Percentiles rank a stretch among this genome's conserved stretches.
Evolutionary conservation across 37 sponge, comb jelly and placozoan genomes (phyloP).

Genomic region (Chondrilla cf. caribensis): DNA sequence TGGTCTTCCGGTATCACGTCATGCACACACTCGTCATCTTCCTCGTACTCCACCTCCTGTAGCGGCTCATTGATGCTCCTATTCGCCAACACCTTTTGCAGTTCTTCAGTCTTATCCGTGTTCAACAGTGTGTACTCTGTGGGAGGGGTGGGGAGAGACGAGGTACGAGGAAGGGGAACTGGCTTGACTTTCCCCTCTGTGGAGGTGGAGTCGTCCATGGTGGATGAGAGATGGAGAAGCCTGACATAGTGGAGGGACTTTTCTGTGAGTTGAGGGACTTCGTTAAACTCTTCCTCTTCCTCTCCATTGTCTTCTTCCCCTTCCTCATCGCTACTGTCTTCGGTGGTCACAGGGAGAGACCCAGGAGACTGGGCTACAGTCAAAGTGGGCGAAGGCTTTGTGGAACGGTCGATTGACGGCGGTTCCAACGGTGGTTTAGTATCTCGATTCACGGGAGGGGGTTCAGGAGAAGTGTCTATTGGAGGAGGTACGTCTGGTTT

Average conservation of each 20-base stretch:
- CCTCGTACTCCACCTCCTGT: neutral
- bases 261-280: neutral
- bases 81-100: too few relatives aligned
- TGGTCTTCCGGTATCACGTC: neutral
- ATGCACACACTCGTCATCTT: neutral
- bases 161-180: neutral
- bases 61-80: neutral
- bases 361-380: slow-evolving; percentile 17
- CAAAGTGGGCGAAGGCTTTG: slow-evolving; percentile 6
- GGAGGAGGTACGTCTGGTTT: slow-evolving; percentile 13
- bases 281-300: neutral
- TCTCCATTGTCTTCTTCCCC: neutral
- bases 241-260: slow-evolving; percentile 16
- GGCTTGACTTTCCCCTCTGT: too few relatives aligned
- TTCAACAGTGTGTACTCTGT: slow-evolving; percentile 12
- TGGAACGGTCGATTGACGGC: neutral
- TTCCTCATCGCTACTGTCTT: neutral
- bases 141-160: neutral
- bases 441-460: neutral
- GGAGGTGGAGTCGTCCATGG: too few relatives aligned
- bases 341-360: neutral
- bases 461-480: neutral
- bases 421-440: neutral
- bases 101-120: neutral
- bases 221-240: neutral